Base-by-base conservation (phyloP, 2,888 invertebrate genomes). In the Dryobota labecula region DNA sequence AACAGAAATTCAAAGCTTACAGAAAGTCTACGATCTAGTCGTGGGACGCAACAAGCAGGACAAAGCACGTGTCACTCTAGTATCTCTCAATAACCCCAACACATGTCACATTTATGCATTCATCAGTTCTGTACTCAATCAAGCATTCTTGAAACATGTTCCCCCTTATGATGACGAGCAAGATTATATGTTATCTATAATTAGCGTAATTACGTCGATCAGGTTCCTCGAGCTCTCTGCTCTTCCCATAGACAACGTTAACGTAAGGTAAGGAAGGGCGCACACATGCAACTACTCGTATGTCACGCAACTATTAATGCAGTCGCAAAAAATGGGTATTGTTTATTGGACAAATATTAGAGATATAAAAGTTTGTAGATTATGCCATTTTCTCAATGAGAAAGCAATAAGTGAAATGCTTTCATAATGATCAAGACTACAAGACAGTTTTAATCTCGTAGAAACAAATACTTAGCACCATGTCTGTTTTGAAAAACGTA, bases 181-280 rank as follows among this genome's bases (percentile, higher is more conserved):
- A 67, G 54, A 73, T 81, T 70, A 74, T 63, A 67, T 47, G 33
- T 68, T 45, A 47, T 71, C 70, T 72, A 36, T 61, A 77, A 74
- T 70, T 58, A 62, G 63, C 36, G 60, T 71, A 69, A 84, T 76
- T 70, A 76, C 61, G 41, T 58, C 27, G 63, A 70, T 51, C 82
- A 61, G 70, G 74, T 71, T 67, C 73, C 27, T 36, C 38, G 49
- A 33, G 49, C 70, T 62, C 41, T 73, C 60, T 72, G 75, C 49
- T 73, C 62, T 73, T 78, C 73, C 68, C 68, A 69, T 47, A 76
- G 56, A 64, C 41, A 51, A 43, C 53, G 24, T 24, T 72, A 69
- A 82, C 58, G 65, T 77, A 66, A 66, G n/a, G 49, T 45, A 53
- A 76, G 57, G 82, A 64, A 70, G 63, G 76, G 58, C 27, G 38